These are phyloP conservation scores for Agrotis puta DNA, from an alignment of 2,888 invertebrate species.

Conservation along the genomic window DNA sequence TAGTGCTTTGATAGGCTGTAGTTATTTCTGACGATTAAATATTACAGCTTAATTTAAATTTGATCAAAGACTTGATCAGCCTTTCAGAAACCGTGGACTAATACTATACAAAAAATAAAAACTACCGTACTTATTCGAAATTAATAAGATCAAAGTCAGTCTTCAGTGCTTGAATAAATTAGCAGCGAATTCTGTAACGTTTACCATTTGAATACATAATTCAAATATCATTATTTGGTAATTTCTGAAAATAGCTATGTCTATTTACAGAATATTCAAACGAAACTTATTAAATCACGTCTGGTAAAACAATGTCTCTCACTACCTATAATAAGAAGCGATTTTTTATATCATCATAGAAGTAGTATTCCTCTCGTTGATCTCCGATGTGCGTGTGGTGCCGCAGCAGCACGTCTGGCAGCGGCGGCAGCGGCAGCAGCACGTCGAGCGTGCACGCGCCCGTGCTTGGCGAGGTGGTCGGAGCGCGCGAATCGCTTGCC, in stretches of 20 bases:
- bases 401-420: slow-evolving; percentile 67
- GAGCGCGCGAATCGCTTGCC: slow-evolving; percentile 97
- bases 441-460: slow-evolving; percentile 95
- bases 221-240: not conserved
- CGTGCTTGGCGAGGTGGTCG: slow-evolving; percentile 98
- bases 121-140: not conserved
- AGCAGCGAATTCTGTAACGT: not conserved
- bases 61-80: not conserved
- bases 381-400: slow-evolving; percentile 64
- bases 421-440: slow-evolving; percentile 82
- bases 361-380: slow-evolving; percentile 74
- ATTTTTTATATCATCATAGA: slow-evolving; percentile 70
- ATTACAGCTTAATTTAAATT: not conserved
- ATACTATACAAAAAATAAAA: not conserved
- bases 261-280: slow-evolving; percentile 5
- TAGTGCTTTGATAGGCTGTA: not conserved
- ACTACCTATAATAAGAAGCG: slow-evolving; percentile 12
- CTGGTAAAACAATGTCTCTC: slow-evolving; percentile 14
- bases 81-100: not conserved
- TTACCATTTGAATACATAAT: not conserved
- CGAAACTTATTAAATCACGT: slow-evolving; percentile 1
- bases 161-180: slow-evolving; percentile 20
- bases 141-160: slow-evolving; percentile 25
- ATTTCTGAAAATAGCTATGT: not conserved
- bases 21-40: not conserved